A percentile compares a stretch with the other conserved stretches of the same genome.
Evolutionary conservation across 1,140 invertebrate species (phyloP).

Genomic region (Armadillidium nasatum): DNA sequence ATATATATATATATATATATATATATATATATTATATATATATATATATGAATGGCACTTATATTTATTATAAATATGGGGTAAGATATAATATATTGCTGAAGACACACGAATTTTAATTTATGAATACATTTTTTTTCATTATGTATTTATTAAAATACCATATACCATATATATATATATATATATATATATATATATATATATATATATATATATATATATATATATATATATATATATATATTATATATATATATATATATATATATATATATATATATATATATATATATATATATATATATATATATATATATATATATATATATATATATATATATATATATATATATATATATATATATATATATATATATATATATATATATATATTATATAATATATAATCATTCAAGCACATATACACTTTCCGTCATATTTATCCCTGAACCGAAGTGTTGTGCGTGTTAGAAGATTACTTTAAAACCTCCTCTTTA

Average conservation of each 20-base stretch:
- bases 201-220: not conserved
- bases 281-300: conserved; percentile 2
- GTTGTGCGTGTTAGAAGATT: not conserved
- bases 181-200: not conserved
- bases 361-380: not conserved
- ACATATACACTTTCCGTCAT: not conserved
- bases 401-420: not conserved
- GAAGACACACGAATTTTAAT: no score
- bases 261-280: conserved; percentile 8
- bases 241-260: not conserved
- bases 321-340: not conserved
- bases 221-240: not conserved
- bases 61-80: no score
- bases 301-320: not conserved
- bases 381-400: not conserved
- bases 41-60: no score
- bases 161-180: not conserved
- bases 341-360: conserved; percentile 13
- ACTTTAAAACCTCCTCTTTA: no score
- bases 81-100: no score
- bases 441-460: not conserved
- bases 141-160: no score
- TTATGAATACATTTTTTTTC: no score
- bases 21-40: not conserved
- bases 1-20: not conserved